Evolutionary conservation across 2,113 vertebrate species (phyloP), one percentile per base, ranked within the genome.

Genomic region (Pelvicachromis taeniatus): DNA sequence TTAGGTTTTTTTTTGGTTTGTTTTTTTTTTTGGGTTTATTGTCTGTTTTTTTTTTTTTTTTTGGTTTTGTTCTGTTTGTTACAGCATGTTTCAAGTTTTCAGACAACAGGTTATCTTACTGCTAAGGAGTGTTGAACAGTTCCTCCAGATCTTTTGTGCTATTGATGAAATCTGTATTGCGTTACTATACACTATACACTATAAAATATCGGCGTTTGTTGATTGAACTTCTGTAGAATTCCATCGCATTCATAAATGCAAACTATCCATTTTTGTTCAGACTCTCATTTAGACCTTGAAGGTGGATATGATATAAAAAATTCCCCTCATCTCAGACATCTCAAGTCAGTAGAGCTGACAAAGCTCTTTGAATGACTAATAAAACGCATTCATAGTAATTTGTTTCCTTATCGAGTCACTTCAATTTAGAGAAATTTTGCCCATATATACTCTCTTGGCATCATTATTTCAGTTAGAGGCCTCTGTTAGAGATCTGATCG

Each of bases 1-100:
- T n/a, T n/a, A n/a, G n/a, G n/a, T n/a, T n/a, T n/a, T n/a, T n/a
- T n/a, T n/a, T n/a, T n/a, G n/a, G n/a, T n/a, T n/a, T n/a, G n/a
- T n/a, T n/a, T n/a, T n/a, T n/a, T n/a, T n/a, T n/a, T n/a, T n/a
- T n/a, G n/a, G n/a, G n/a, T n/a, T n/a, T n/a, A n/a, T n/a, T n/a
- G n/a, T n/a, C n/a, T n/a, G n/a, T n/a, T n/a, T n/a, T n/a, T n/a
- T 85, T 87, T 91, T 9, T 68, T 45, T 16, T 68, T 45, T 73
- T 29, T 2, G 2, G 1, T 19, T 31, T 52, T 75, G 6, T 75
- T 50, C 26, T 48, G 40, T 75, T 86, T 89, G 56, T 84, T 33
- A 35, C 8, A 56, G 42, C 12, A 61, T 77, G 16, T 84, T 70
- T 63, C 65, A 84, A 48, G 9, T 84, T 73, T 84, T 84, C 50